phyloP scores from a whole-genome alignment of 2,888 invertebrate species.

The Baronia brevicornis region DNA sequence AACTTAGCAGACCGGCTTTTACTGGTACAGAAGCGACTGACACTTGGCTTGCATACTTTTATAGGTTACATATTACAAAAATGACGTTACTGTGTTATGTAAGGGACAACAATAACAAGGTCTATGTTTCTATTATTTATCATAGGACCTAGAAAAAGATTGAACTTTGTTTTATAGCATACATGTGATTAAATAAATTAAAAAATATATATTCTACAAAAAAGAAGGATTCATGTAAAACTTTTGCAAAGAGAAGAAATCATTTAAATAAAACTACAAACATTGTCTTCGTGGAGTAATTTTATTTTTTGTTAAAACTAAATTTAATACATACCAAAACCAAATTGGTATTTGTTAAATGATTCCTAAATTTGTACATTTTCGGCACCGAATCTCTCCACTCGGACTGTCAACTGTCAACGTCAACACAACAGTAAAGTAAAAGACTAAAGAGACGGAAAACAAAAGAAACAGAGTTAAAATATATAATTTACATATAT shows the following conservation, averaged over 20 bases:
- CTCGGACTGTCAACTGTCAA: slow-evolving; percentile 49
- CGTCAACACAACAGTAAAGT: slow-evolving; percentile 29
- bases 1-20: slow-evolving; percentile 2
- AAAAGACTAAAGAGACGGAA: slow-evolving; percentile 19
- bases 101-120: slow-evolving; percentile 54
- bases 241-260: too few species aligned
- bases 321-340: slow-evolving; percentile 56
- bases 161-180: not conserved
- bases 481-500: too few species aligned
- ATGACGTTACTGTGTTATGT: slow-evolving; percentile 66
- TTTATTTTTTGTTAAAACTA: too few species aligned
- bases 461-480: slow-evolving; percentile 12
- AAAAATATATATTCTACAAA: slow-evolving; percentile 15
- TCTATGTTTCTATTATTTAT: slow-evolving; percentile 25
- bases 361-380: slow-evolving; percentile 67
- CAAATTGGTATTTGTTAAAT: slow-evolving; percentile 55
- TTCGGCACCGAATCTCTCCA: slow-evolving; percentile 58
- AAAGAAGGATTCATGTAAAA: too few species aligned
- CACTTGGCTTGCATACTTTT: slow-evolving; percentile 23
- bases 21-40: slow-evolving; percentile 12
- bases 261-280: too few species aligned
- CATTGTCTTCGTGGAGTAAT: too few species aligned
- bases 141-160: not conserved
- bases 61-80: slow-evolving; percentile 49
- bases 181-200: slow-evolving; percentile 27